Evolutionary conservation across 2,888 invertebrate species (phyloP).

Genomic region (Ommatoiulus sabulosus): DNA sequence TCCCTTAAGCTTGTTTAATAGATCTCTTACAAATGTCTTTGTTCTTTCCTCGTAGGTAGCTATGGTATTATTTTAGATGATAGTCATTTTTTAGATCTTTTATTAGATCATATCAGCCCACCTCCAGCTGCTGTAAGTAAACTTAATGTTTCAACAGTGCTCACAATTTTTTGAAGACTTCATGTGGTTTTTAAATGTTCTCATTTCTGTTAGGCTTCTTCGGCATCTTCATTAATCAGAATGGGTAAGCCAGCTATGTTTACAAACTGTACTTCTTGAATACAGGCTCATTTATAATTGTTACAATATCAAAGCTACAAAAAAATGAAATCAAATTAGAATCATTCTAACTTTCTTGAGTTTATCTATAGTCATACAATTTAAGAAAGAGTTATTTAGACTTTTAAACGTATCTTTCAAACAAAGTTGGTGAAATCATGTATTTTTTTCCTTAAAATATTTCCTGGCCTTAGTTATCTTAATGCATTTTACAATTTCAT

Average conservation of each 20-base stretch:
- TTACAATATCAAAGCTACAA: too few relatives aligned
- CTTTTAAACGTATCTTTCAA: too few relatives aligned
- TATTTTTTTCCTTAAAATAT: too few relatives aligned
- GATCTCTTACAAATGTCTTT: neutral
- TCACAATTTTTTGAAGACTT: neutral
- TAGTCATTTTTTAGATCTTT: constrained; percentile 74
- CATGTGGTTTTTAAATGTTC: neutral
- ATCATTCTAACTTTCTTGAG: too few relatives aligned
- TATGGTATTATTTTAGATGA: constrained; percentile 90
- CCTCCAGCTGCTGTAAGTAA: constrained; percentile 64
- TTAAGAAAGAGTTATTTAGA: too few relatives aligned
- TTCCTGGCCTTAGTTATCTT: too few relatives aligned
- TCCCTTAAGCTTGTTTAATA: neutral
- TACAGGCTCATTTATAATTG: too few relatives aligned
- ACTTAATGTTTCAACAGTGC: neutral
- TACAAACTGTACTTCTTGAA: too few relatives aligned
- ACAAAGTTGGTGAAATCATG: too few relatives aligned
- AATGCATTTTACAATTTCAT: too few relatives aligned
- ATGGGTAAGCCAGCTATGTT: constrained; percentile 77
- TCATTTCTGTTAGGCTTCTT: constrained; percentile 57
- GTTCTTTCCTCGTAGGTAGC: constrained; percentile 72
- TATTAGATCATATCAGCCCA: constrained; percentile 70
- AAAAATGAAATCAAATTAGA: too few relatives aligned
- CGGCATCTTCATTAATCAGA: constrained; percentile 86
- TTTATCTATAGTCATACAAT: too few relatives aligned